Base-by-base conservation (phyloP, 2,113 vertebrate genomes). In the Ictalurus furcatus region DNA sequence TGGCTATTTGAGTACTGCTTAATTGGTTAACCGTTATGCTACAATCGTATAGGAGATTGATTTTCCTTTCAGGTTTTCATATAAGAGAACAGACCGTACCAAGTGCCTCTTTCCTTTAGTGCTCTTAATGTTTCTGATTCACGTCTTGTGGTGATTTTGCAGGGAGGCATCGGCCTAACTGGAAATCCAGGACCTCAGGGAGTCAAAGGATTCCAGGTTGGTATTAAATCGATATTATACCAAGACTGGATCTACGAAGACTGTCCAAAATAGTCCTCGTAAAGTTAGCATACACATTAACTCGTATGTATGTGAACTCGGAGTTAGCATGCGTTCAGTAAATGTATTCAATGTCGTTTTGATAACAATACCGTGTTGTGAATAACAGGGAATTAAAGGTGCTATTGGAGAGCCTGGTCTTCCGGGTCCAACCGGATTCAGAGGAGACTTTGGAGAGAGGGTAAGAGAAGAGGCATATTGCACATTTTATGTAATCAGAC, bases 391-490 rank as follows among this genome's bases (percentile, higher is more conserved):
- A 54, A 93, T 90, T 58, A 97, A 96, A 91, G 98, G 98, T 89
- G 96, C 93, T 88, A 89, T 96, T 1, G 98, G 98, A 0, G 97
- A 98, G 65, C 95, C 97, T 0, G 98, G 98, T 54, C 96, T 98
- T 86, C 97, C 97, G 0, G 98, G 98, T 17, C 97, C 98, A 0
- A 99, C 98, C 2, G 98, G 98, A 91, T 94, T 99, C 91, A 96
- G 98, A 84, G 98, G 98, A 8, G 96, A 95, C 30, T 90, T 95
- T 34, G 98, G 98, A 0, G 97, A 99, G 87, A 95, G 96, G 95
- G 98, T 99, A 95, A 97, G 97, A 93, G 6, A 81, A 14, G 19
- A 84, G 54, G 23, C 12, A 88, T 40, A 61, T 30, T 28, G 14
- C 85, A n/a, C 25, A 44, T 76, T 44, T 25, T 76, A 76, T 25